A percentile compares a stretch with the other conserved stretches of the same genome.
These are phyloP conservation scores for Sminthurides bifidus DNA, from an alignment of 1,140 invertebrate species.

Conservation along the genomic window DNA sequence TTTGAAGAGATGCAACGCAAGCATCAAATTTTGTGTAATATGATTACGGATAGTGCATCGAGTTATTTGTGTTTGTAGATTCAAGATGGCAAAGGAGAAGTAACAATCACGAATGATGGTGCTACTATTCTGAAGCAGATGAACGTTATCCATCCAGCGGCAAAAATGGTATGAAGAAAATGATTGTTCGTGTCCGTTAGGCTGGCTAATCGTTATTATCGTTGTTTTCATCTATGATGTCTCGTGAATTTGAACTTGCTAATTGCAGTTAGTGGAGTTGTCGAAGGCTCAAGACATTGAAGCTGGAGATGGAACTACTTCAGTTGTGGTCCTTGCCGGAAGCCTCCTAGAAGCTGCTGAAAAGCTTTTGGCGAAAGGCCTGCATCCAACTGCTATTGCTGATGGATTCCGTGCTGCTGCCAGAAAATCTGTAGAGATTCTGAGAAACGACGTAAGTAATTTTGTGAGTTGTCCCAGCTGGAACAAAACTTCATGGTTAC, in stretches of 20 bases:
- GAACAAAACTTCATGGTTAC: too few species aligned
- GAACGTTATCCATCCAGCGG: constrained; percentile 96
- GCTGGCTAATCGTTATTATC: too few species aligned
- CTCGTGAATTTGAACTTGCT: constrained; percentile 1
- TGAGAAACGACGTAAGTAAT: constrained; percentile 19
- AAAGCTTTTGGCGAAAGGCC: constrained; percentile 82
- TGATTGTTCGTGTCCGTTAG: background rate
- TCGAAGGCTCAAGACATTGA: constrained; percentile 98
- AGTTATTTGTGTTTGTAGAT: constrained; percentile 48
- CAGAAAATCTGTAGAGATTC: constrained; percentile 67
- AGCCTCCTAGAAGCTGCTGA: constrained; percentile 87
- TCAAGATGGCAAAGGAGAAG: constrained; percentile 91
- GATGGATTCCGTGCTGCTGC: constrained; percentile 91
- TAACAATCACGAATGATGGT: constrained; percentile 99
- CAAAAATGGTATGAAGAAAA: constrained; percentile 76
- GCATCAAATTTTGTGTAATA: background rate
- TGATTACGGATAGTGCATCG: background rate
- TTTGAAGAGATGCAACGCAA: background rate
- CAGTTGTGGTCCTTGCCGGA: constrained; percentile 91
- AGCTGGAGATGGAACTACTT: constrained; percentile 98
- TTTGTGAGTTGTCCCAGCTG: too few species aligned
- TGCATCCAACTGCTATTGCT: constrained; percentile 95
- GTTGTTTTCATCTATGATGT: too few species aligned
- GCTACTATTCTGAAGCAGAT: constrained; percentile 99
- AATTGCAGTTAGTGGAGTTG: constrained; percentile 77